Conservation (phyloP, 2,113 vertebrate species). For the Machaerirhynchus nigripectus region DNA sequence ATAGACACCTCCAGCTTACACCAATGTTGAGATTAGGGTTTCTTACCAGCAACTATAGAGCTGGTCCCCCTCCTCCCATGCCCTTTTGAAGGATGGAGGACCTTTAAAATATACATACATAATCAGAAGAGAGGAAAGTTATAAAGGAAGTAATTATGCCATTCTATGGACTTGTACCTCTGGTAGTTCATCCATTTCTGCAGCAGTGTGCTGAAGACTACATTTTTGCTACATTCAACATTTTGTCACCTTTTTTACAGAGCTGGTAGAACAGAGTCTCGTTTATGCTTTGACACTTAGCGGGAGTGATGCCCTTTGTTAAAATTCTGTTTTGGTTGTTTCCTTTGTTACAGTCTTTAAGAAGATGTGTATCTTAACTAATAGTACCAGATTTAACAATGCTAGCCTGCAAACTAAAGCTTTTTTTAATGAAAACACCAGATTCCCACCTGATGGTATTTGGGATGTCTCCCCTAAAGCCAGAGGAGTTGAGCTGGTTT, state of each 20-base stretch:
- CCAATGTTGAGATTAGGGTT: constrained; percentile 64
- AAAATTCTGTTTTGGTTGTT: neutral
- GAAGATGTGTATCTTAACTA: neutral
- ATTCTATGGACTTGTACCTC: constrained; percentile 10
- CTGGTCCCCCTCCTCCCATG: neutral
- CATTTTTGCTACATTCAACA: neutral
- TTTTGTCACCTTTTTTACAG: neutral
- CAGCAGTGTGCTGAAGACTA: neutral
- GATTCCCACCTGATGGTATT: neutral
- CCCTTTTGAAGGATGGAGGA: constrained; percentile 17
- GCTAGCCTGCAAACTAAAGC: neutral
- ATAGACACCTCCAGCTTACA: constrained; percentile 81
- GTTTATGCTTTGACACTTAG: neutral
- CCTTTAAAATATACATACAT: constrained; percentile 46
- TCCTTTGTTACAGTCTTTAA: neutral
- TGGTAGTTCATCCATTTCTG: constrained; percentile 32
- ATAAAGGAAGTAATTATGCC: constrained; percentile 61
- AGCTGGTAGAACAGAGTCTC: neutral
- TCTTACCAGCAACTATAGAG: constrained; percentile 49
- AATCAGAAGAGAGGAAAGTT: constrained; percentile 48
- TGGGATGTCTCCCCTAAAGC: neutral
- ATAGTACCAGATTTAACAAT: neutral
- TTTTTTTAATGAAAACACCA: neutral
- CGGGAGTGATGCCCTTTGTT: neutral
- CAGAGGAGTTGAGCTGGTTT: neutral